Evolutionary conservation across 2,113 vertebrate species (phyloP).

Genomic region (Callospermophilus lateralis): DNA sequence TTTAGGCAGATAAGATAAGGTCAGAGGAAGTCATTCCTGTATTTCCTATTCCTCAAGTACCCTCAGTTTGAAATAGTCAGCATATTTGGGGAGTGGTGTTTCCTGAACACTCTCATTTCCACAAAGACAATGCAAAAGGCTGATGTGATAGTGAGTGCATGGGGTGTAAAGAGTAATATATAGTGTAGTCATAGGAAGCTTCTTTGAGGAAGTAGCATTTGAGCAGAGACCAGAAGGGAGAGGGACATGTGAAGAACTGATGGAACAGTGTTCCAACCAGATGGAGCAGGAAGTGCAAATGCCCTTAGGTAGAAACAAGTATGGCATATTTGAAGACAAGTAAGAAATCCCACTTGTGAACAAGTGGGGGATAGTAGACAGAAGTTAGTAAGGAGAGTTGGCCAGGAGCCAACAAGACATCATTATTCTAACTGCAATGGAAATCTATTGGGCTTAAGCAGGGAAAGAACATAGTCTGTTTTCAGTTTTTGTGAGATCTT

Average conservation of each 20-base stretch:
- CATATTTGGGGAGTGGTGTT: not conserved
- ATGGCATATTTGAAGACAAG: not conserved
- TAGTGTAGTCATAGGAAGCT: not conserved
- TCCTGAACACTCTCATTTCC: not conserved
- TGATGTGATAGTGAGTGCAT: not conserved
- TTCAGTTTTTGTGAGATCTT: conserved; percentile 45
- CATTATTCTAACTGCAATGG: not conserved
- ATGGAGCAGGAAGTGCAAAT: not conserved
- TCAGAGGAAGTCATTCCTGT: not conserved
- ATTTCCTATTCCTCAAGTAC: not conserved
- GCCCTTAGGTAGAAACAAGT: not conserved
- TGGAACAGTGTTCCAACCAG: not conserved
- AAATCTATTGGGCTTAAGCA: conserved; percentile 39
- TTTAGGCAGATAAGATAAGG: not conserved
- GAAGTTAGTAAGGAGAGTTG: not conserved
- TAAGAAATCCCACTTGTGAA: not conserved
- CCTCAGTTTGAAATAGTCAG: not conserved
- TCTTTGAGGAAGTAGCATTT: conserved; percentile 6
- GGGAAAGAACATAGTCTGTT: not conserved
- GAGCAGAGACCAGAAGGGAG: conserved; percentile 21
- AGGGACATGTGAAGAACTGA: not conserved
- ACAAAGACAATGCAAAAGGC: not conserved
- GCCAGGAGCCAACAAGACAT: not conserved
- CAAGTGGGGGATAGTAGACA: not conserved
- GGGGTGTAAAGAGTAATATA: not conserved